Base-by-base conservation (phyloP, 2,113 vertebrate genomes). In the Strix uralensis region DNA sequence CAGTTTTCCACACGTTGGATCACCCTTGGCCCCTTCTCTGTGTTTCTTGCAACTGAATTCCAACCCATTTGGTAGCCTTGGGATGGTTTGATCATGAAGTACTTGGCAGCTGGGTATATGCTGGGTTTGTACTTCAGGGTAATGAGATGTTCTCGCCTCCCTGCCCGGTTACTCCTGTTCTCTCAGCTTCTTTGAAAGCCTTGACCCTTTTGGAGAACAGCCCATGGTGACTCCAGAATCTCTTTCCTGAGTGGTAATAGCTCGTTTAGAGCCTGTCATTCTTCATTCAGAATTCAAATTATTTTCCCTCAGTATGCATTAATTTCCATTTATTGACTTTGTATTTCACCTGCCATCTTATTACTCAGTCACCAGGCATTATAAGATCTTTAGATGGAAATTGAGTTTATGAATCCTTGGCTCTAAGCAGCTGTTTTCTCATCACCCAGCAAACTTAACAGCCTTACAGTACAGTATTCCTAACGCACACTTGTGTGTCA, bases 241-340 rank as follows among this genome's bases (percentile, higher is more conserved):
- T 66, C 62, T 36, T 95, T 84, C 78, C 42, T 85, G 38, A 49
- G 63, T 71, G 55, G 51, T 90, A 85, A 70, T 87, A 87, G 81
- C 55, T 87, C 46, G 44, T 91, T 94, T 90, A 78, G 16, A 90
- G 40, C 65, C 85, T 94, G 85, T 81, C 69, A 79, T 66, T 96
- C 61, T 96, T 85, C 81, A 87, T 93, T 74, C 27, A 58, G 88
- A 88, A 79, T 82, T 92, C 40, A 78, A 81, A 74, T 85, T 62
- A 25, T 93, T 96, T 91, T 71, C 11, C 55, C 15, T 27, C 27
- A 57, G 15, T 66, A 78, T 85, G 78, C 81, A 93, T 92, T 90
- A 52, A 87, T 96, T 92, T 94, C 65, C 88, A 94, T 93, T 72
- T 92, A 90, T 81, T 92, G 91, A 81, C 91, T 93, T 92, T 66